Conservation (phyloP, 2,797 vertebrate genomes). For the Fringilla coelebs region DNA sequence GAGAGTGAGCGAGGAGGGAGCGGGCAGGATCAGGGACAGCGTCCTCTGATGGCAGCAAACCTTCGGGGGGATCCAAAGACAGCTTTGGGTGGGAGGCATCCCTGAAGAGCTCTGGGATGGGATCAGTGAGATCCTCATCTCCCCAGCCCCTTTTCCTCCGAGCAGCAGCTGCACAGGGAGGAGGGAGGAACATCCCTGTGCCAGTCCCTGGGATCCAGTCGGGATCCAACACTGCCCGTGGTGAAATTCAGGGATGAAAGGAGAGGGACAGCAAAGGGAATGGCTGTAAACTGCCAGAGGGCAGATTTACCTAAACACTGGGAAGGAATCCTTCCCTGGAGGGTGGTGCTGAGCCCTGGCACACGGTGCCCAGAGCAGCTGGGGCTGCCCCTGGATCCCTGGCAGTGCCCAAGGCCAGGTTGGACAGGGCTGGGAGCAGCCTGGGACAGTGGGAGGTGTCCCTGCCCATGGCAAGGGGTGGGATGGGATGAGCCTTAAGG, state of each 20-base stretch:
- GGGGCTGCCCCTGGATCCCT: neutral
- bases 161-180: neutral
- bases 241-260: too few relatives aligned
- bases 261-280: neutral
- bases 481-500: neutral
- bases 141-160: neutral
- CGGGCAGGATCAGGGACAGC: neutral
- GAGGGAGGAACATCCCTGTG: neutral
- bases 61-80: neutral
- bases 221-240: neutral
- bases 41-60: neutral
- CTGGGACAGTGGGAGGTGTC: fast-evolving
- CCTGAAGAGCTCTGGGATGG: neutral
- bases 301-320: neutral
- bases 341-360: fast-evolving
- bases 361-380: neutral
- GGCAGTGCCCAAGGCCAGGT: fast-evolving
- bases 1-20: neutral
- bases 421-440: fast-evolving
- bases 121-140: neutral
- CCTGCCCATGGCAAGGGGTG: neutral
- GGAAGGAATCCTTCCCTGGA: neutral
- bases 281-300: neutral
- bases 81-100: neutral
- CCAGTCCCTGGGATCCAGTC: neutral